Evolutionary conservation across 2,888 invertebrate species (phyloP), one percentile per base, ranked within the genome.

Genomic region (Zhuqinia jingwanae): DNA sequence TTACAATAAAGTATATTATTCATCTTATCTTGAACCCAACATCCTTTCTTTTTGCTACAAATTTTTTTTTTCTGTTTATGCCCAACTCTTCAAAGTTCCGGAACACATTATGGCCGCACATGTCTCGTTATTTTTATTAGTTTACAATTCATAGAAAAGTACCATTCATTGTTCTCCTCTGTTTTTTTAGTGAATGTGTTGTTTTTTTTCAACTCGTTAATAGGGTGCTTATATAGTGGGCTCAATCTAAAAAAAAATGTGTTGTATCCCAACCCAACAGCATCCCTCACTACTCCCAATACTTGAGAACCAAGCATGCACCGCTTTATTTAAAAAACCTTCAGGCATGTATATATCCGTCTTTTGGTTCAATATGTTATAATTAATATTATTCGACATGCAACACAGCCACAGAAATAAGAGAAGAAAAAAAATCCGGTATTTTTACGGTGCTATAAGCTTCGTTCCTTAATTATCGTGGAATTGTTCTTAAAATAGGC

Each of bases 371-470:
- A 79, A 79, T 36, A 36, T 68, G 79, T 50, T 68, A 53, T 68
- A 70, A 80, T 80, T 80, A 80, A 80, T 80, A 80, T 50, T 68
- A 65, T 70, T 80, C 56, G 70, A 80, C 68, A 68, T 80, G 53
- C n/a, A n/a, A 36, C 60, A 45, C 36, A 36, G 36, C 3, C 36
- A 36, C 36, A 13, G 30, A 70, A 25, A 0, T 53, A 65, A 68
- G n/a, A n/a, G 25, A 27, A 47, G 17, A 53, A 47, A 70, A 36
- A 81, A 81, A 81, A 81, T 36, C 81, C 81, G 81, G 81, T 81
- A 81, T 81, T 81, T 81, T 81, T 73, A 81, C 81, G 81, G 81
- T 80, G 63, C 27, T 73, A 30, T 81, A 81, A 58, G 47, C 81
- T 20, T 27, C 73, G n/a, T 70, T 27, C 50, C 73, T 60, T 73